A percentile compares a stretch with the other conserved stretches of the same genome.
Conservation (phyloP, 2,797 vertebrate species). For the Micropoecilia bifurca region DNA sequence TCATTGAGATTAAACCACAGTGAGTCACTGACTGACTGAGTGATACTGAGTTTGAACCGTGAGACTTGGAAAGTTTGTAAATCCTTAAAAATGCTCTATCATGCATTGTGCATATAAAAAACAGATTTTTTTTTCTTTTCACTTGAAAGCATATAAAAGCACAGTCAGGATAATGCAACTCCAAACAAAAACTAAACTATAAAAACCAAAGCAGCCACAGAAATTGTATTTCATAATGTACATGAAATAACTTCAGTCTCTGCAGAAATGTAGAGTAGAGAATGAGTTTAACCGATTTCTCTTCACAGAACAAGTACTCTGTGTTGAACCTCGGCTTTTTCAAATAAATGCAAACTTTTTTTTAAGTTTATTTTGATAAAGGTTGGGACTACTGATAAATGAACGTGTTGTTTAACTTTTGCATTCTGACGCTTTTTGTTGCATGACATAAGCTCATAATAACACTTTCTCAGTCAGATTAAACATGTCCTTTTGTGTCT, state of each 20-base stretch:
- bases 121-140: too few species aligned
- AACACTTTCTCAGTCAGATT: neutral
- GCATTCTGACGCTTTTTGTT: neutral
- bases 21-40: constrained; percentile 53
- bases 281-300: neutral
- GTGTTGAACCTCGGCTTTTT: neutral
- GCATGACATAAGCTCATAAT: neutral
- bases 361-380: neutral
- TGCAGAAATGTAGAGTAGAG: neutral
- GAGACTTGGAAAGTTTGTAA: constrained; percentile 5
- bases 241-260: neutral
- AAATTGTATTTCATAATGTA: neutral
- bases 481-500: neutral
- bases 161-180: neutral
- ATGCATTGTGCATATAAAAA: neutral
- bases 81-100: neutral
- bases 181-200: neutral
- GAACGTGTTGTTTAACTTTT: neutral
- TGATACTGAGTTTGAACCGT: constrained; percentile 33
- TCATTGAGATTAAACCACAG: constrained; percentile 62
- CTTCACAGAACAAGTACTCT: neutral
- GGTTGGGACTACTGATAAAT: neutral
- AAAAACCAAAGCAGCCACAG: neutral
- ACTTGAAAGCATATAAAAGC: neutral
- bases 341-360: neutral